A percentile compares a stretch with the other conserved stretches of the same genome.
These are phyloP conservation scores for Lasioglossum vierecki DNA, from an alignment of 2,888 invertebrate species.

Conservation along the genomic window DNA sequence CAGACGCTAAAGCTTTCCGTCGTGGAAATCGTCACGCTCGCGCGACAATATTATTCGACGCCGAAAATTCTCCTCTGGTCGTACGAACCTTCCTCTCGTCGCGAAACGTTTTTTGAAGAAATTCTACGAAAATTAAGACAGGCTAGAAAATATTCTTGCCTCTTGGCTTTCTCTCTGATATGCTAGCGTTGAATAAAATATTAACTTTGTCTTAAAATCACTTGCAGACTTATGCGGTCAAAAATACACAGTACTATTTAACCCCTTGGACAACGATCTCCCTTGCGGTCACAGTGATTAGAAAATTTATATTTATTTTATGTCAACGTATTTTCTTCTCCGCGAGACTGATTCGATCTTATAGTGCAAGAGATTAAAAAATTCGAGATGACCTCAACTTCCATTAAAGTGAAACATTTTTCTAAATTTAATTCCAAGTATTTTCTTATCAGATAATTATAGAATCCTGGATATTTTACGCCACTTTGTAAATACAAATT, in stretches of 20 bases:
- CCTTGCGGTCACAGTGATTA: not conserved
- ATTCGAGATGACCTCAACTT: not conserved
- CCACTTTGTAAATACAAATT: not conserved
- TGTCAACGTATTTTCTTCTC: not conserved
- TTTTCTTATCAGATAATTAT: not conserved
- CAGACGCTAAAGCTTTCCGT: conserved; percentile 18
- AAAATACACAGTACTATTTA: not conserved
- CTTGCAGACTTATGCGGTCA: not conserved
- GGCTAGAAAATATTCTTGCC: not conserved
- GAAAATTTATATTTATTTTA: not conserved
- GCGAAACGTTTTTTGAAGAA: not conserved
- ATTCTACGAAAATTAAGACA: conserved; percentile 3
- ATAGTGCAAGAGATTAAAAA: not conserved
- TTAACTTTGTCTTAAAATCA: no score
- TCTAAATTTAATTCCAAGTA: not conserved
- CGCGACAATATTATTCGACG: not conserved
- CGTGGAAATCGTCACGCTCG: conserved; percentile 13
- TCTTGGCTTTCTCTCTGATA: not conserved
- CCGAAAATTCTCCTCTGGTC: conserved; percentile 10
- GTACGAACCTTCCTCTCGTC: not conserved
- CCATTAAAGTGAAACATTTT: not conserved
- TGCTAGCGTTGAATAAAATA: no score
- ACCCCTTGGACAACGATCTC: not conserved
- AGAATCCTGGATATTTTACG: not conserved
- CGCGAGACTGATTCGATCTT: no score